phyloP scores from a whole-genome alignment of 2,888 invertebrate genomes.

The Augiades crinisus region DNA sequence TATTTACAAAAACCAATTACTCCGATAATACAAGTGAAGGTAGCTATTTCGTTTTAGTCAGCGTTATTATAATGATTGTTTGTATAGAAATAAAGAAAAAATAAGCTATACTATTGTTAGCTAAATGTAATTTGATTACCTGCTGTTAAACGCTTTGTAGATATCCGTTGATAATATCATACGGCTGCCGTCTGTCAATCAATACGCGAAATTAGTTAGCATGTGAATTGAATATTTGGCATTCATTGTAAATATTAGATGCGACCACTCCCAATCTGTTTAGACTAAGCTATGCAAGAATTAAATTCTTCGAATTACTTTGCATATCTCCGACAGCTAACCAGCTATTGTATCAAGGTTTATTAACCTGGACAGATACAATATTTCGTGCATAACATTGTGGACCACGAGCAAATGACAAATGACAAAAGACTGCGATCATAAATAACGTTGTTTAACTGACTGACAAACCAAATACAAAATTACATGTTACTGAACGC shows the following conservation, averaged over 20 bases:
- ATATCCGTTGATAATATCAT: conserved; percentile 8
- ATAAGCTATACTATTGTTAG: neutral
- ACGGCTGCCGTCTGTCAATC: conserved; percentile 36
- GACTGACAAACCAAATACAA: neutral
- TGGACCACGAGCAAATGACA: conserved; percentile 6
- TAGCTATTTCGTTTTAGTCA: conserved; percentile 9
- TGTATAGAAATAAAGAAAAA: neutral
- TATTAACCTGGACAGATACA: conserved; percentile 3
- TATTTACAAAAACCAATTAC: conserved; percentile 17
- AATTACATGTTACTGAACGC: neutral
- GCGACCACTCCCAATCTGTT: conserved; percentile 43
- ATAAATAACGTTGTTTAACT: conserved; percentile 1
- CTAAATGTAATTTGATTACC: conserved; percentile 5
- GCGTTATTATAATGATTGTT: neutral
- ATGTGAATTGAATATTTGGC: conserved; percentile 31
- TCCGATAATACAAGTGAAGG: conserved; percentile 1
- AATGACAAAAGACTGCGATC: neutral
- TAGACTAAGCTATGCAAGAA: conserved; percentile 46
- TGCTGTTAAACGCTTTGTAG: neutral
- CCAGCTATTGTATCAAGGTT: conserved; percentile 8
- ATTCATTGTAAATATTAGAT: conserved; percentile 33
- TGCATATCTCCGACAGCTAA: conserved; percentile 34
- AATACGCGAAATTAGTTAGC: conserved; percentile 32
- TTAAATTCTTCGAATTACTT: conserved; percentile 42
- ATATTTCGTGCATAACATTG: conserved; percentile 5